Evolutionary conservation across 2,797 vertebrate species (phyloP).

Genomic region (Darevskia nairensis): DNA sequence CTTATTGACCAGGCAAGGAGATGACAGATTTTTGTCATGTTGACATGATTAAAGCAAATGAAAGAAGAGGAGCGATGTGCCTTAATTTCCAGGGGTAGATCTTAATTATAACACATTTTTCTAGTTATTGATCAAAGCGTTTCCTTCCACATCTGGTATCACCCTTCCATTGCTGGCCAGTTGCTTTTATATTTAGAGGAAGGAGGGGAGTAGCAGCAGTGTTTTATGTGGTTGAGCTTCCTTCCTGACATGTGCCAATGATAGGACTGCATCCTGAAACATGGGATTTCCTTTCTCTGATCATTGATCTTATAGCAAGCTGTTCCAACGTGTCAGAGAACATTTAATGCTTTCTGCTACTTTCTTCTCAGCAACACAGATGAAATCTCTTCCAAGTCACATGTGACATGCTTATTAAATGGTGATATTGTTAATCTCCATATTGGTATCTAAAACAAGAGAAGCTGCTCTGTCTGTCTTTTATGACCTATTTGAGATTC

Average conservation of each 20-base stretch:
- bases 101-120: slow-evolving; percentile 19
- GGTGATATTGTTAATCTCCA: slow-evolving; percentile 11
- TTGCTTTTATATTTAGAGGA: slow-evolving; percentile 5
- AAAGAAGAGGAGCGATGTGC: neutral
- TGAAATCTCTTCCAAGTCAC: neutral
- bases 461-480: neutral
- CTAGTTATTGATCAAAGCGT: slow-evolving; percentile 14
- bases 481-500: too few species aligned
- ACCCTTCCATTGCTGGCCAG: neutral
- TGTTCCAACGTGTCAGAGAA: slow-evolving; percentile 8
- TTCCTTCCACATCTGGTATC: slow-evolving; percentile 34
- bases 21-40: neutral
- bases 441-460: slow-evolving; percentile 12
- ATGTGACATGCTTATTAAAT: slow-evolving; percentile 15
- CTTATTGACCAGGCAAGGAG: neutral
- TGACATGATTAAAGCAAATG: slow-evolving; percentile 14
- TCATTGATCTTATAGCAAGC: neutral
- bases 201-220: neutral
- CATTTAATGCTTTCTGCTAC: neutral
- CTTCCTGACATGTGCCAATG: slow-evolving; percentile 26
- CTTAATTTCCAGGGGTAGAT: neutral
- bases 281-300: slow-evolving; percentile 41
- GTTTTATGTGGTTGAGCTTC: slow-evolving; percentile 7
- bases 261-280: slow-evolving; percentile 3
- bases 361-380: neutral